Base-by-base conservation (phyloP, 1,140 invertebrate species). In the Hylaeus anthracinus region DNA sequence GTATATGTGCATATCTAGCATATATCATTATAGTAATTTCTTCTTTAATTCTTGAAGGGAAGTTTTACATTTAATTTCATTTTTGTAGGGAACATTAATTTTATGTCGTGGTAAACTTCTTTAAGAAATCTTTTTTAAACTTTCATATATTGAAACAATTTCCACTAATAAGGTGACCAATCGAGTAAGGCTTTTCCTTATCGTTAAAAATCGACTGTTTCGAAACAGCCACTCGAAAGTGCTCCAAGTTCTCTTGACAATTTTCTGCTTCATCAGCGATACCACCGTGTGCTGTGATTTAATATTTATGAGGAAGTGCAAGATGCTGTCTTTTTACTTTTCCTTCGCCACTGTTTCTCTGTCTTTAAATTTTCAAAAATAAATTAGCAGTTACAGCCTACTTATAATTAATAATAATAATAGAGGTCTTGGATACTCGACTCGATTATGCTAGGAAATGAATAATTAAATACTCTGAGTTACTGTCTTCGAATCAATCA, bases 221-320 rank as follows among this genome's bases (percentile, higher is more conserved):
- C 12, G 12, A 15, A 26, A 70, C 5, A 6, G 3, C 5, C 53
- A 8, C 65, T 70, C 12, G 37, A 65, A 43, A 41, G 58, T 37
- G 8, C 58, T 60, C 5, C 8, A 60, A 2, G 61, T 37, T 55
- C 5, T 12, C 64, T 12, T 51, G 3, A 66, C 67, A 61, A 77
- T 77, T 43, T 51, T 14, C 26, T 70, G 74, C 74, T n/a, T 51
- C 43, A 26, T 77, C 74, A 77, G 74, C 74, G 26, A 67, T 9
- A 8, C 10, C 37, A 8, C 10, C 37, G 9, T 14, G 45, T 14
- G 55, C 74, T 1, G 69, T 70, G 3, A 61, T 77, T 77, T 77
- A 70, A 77, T 70, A 77, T 70, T 60, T 56, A 77, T 70, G 65
- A 77, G 56, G 41, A 76, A 39, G 26, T 51, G 5, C 14, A 58